These are phyloP conservation scores for Heliconius nattereri DNA, from an alignment of 1,140 invertebrate species.

Conservation along the genomic window DNA sequence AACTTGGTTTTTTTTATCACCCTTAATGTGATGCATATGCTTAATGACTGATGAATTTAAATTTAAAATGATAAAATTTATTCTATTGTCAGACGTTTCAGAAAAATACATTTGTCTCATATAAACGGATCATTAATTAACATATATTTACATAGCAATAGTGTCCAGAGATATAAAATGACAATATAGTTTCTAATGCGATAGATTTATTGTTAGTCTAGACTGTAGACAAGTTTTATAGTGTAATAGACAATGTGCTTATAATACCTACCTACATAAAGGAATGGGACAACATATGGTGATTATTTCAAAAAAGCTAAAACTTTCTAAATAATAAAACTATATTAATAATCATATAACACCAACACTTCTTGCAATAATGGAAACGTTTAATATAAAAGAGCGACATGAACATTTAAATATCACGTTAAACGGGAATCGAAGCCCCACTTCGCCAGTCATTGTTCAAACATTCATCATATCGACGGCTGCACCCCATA, in stretches of 20 bases:
- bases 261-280: too few species aligned
- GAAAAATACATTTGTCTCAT: slow-evolving; percentile 37
- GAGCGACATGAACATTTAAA: slow-evolving; percentile 44
- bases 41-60: slow-evolving; percentile 69
- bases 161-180: background rate
- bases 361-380: background rate
- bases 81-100: slow-evolving; percentile 18
- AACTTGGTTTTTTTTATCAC: slow-evolving; percentile 45
- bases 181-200: background rate
- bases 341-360: background rate
- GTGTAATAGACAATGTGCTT: background rate
- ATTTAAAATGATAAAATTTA: slow-evolving; percentile 45
- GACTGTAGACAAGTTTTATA: background rate
- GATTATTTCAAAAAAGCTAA: too few species aligned
- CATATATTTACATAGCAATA: background rate
- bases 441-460: slow-evolving; percentile 63
- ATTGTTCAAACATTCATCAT: slow-evolving; percentile 70
- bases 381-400: slow-evolving; percentile 4
- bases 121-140: slow-evolving; percentile 7
- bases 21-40: slow-evolving; percentile 58
- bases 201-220: background rate
- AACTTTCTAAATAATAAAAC: background rate
- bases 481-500: slow-evolving; percentile 69
- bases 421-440: slow-evolving; percentile 62
- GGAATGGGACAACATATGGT: too few species aligned